A percentile compares a stretch with the other conserved stretches of the same genome.
These are phyloP conservation scores for Peromyscus leucopus DNA, from an alignment of 2,113 vertebrate species.

Conservation along the genomic window DNA sequence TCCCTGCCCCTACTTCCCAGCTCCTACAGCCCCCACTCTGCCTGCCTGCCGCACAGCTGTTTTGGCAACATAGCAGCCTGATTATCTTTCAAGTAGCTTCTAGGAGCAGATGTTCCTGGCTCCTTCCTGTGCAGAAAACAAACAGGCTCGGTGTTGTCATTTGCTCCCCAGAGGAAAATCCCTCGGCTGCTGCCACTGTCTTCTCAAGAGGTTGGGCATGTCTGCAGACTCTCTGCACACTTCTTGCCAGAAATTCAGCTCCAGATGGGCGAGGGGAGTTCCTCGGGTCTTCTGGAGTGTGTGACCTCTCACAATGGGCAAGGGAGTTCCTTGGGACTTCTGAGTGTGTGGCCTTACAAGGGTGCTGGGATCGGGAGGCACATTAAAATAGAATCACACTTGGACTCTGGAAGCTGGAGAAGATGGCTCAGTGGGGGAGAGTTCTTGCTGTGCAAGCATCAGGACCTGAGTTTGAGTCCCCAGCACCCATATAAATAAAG, in stretches of 20 bases:
- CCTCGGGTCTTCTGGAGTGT: neutral
- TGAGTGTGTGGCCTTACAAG: neutral
- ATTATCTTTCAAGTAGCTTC: conserved; percentile 85
- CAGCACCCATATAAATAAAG: neutral
- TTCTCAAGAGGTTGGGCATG: conserved; percentile 63
- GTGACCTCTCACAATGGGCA: neutral
- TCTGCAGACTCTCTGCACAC: neutral
- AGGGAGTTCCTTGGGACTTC: neutral
- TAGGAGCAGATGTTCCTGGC: conserved; percentile 79
- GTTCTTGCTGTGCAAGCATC: neutral
- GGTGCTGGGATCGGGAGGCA: fast-evolving
- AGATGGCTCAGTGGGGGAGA: neutral
- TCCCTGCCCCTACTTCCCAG: neutral
- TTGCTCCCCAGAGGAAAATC: conserved; percentile 73
- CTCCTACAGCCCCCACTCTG: conserved; percentile 8
- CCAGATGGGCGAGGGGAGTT: conserved; percentile 18
- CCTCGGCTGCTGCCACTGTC: conserved; percentile 19
- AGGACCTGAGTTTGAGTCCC: neutral
- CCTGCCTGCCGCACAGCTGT: conserved; percentile 80
- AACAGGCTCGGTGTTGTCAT: conserved; percentile 74
- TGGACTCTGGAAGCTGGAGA: neutral
- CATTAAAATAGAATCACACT: neutral
- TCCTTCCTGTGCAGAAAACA: conserved; percentile 76
- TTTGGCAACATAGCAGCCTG: conserved; percentile 77
- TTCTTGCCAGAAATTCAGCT: conserved; percentile 45